These are phyloP conservation scores for Hesperophylax magnus DNA, from an alignment of 1,140 invertebrate species.

Conservation along the genomic window DNA sequence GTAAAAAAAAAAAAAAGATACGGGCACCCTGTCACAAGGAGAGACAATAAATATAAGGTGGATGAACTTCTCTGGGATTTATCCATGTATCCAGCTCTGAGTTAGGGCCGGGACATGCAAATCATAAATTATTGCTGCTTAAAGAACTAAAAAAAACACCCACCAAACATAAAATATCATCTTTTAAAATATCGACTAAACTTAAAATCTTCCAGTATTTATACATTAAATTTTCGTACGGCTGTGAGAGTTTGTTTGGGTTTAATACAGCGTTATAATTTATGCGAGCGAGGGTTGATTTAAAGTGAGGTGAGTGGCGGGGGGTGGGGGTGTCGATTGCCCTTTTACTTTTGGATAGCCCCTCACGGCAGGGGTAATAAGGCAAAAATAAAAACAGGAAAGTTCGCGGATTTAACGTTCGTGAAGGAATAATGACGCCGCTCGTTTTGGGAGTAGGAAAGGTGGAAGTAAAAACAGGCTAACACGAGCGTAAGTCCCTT, in stretches of 20 bases:
- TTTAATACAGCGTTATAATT: conserved; percentile 57
- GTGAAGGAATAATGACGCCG: conserved; percentile 22
- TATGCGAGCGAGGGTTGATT: conserved; percentile 53
- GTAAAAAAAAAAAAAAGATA: too few species aligned
- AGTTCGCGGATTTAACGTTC: conserved; percentile 16
- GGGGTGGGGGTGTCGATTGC: conserved; percentile 31
- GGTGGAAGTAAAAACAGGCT: conserved; percentile 6
- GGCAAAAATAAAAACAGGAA: conserved; percentile 47
- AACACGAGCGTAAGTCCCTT: conserved; percentile 5
- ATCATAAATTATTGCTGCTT: conserved; percentile 58
- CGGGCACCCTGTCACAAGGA: conserved; percentile 20
- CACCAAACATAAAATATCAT: background rate
- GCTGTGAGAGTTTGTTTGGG: conserved; percentile 48
- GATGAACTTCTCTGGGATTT: conserved; percentile 56
- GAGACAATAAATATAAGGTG: conserved; percentile 58
- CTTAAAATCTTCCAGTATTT: background rate
- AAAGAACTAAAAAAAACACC: conserved; percentile 45
- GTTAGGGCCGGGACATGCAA: conserved; percentile 56
- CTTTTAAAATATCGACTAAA: background rate
- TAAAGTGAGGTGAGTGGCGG: conserved; percentile 15
- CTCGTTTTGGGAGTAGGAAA: conserved; percentile 20
- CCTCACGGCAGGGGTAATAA: conserved; percentile 43
- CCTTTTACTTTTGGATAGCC: conserved; percentile 29
- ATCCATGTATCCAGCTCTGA: conserved; percentile 46
- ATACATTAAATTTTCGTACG: background rate